Percentiles rank a stretch among this genome's conserved stretches.
Evolutionary conservation across 2,113 vertebrate species (phyloP).

Genomic region (Siphamia tubifer): DNA sequence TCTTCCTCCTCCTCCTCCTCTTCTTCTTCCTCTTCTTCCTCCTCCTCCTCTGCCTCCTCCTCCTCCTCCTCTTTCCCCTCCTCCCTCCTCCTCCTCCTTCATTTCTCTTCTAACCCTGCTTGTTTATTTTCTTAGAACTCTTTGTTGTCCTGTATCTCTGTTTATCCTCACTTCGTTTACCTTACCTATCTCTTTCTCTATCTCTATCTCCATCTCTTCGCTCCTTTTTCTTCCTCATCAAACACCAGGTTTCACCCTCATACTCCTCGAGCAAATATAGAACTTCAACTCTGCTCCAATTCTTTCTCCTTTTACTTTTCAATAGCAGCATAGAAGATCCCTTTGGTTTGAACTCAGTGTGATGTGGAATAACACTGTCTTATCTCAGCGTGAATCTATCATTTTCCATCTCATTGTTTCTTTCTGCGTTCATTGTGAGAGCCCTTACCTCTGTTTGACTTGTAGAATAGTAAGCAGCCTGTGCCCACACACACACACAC

Average conservation of each 20-base stretch:
- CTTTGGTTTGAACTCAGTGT: conserved; percentile 19
- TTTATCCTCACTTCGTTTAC: neutral
- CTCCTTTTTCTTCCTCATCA: neutral
- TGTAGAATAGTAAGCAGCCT: neutral
- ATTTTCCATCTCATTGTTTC: neutral
- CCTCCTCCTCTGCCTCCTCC: too few relatives aligned
- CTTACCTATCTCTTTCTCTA: neutral
- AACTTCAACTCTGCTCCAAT: neutral
- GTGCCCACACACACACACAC: neutral
- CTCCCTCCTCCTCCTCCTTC: neutral
- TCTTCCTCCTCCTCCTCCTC: too few relatives aligned
- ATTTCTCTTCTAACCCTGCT: neutral
- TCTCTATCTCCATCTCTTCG: neutral
- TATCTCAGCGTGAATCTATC: conserved; percentile 27
- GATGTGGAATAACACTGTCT: conserved; percentile 3
- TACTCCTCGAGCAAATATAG: conserved; percentile 18
- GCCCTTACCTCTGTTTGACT: conserved; percentile 39
- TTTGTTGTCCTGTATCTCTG: neutral
- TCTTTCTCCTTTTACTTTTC: neutral
- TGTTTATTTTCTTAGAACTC: neutral
- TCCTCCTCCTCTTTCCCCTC: neutral
- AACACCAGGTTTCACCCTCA: neutral
- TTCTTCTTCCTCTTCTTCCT: too few relatives aligned
- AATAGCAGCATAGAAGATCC: neutral
- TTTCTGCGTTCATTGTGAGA: conserved; percentile 12